Conservation (phyloP, 1,140 invertebrate genomes). For the Leucophenga varia region DNA sequence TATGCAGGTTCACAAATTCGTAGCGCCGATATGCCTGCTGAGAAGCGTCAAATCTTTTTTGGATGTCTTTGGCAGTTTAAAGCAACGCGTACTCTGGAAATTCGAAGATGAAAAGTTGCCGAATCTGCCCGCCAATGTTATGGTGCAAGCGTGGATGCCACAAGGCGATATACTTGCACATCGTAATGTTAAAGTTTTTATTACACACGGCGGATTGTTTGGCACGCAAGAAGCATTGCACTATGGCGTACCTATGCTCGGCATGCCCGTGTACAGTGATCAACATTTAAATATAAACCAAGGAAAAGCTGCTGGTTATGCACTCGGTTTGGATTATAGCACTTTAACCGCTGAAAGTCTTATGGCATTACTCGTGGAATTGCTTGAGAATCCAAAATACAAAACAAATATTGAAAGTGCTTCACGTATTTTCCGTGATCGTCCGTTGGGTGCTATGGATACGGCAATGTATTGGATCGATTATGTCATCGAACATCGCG, state of each 20-base stretch:
- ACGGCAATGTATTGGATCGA: slow-evolving; percentile 63
- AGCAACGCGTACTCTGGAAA: slow-evolving; percentile 65
- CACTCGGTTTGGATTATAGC: slow-evolving; percentile 25
- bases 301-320: slow-evolving; percentile 32
- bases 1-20: slow-evolving; percentile 27
- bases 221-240: slow-evolving; percentile 64
- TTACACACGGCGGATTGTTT: slow-evolving; percentile 64
- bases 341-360: slow-evolving; percentile 37
- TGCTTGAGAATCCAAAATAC: slow-evolving; percentile 54
- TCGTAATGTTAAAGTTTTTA: slow-evolving; percentile 61
- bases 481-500: slow-evolving; percentile 61
- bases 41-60: slow-evolving; percentile 58
- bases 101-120: slow-evolving; percentile 59
- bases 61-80: slow-evolving; percentile 58
- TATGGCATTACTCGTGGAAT: slow-evolving; percentile 43
- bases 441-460: slow-evolving; percentile 58
- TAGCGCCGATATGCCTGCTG: slow-evolving; percentile 41
- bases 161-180: slow-evolving; percentile 65
- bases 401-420: slow-evolving; percentile 46
- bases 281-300: slow-evolving; percentile 54
- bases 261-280: slow-evolving; percentile 63
- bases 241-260: slow-evolving; percentile 63
- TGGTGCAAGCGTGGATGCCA: slow-evolving; percentile 63
- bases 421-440: slow-evolving; percentile 58
- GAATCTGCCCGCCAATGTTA: slow-evolving; percentile 60